Percentiles rank a stretch among this genome's conserved stretches.
Conservation (phyloP, 2,888 invertebrate genomes). For the Dilophus febrilis region DNA sequence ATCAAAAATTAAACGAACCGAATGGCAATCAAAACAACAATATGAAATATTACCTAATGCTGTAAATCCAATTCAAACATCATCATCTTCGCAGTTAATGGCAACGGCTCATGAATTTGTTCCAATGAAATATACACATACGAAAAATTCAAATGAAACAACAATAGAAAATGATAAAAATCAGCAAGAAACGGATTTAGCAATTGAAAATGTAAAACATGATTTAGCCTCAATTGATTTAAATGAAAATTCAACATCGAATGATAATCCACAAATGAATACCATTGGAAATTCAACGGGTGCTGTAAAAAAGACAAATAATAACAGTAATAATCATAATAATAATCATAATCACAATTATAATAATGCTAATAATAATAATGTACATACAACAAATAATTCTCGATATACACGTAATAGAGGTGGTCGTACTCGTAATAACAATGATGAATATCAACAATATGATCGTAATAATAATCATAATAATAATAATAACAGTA, state of each 20-base stretch:
- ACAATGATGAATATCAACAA: conserved; percentile 16
- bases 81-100: conserved; percentile 20
- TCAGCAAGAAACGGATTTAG: neutral
- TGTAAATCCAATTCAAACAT: too few relatives aligned
- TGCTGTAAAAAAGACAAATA: conserved; percentile 7
- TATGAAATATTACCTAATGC: too few relatives aligned
- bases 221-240: too few relatives aligned
- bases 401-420: too few relatives aligned
- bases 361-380: too few relatives aligned
- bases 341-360: too few relatives aligned
- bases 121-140: neutral
- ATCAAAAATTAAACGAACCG: neutral
- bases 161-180: neutral
- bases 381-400: too few relatives aligned
- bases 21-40: neutral
- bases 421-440: conserved; percentile 2
- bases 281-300: too few relatives aligned
- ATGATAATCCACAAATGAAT: conserved; percentile 7
- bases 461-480: conserved; percentile 15
- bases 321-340: too few relatives aligned
- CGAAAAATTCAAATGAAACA: neutral
- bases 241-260: conserved; percentile 5
- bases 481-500: conserved; percentile 25
- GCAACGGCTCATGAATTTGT: conserved; percentile 12
- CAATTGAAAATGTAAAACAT: neutral